Evolutionary conservation across 2,888 invertebrate genomes (phyloP), one percentile per base, ranked within the genome.

Genomic region (Nemurella pictetii): DNA sequence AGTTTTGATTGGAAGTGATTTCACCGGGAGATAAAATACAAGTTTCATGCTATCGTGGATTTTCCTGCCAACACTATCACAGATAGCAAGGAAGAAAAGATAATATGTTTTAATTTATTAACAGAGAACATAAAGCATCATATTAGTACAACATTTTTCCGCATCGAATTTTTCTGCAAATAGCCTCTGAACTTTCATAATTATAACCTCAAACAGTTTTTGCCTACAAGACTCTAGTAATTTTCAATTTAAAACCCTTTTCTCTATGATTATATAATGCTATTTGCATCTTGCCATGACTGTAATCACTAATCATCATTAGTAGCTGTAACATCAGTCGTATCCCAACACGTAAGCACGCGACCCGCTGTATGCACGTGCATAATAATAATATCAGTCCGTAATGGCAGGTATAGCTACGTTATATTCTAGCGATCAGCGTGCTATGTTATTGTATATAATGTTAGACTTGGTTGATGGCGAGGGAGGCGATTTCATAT

Each of bases 201-300:
- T n/a, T n/a, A n/a, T n/a, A n/a, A n/a, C n/a, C n/a, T n/a, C n/a
- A n/a, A n/a, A n/a, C n/a, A n/a, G n/a, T n/a, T n/a, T n/a, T 7
- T 20, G 15, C 20, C 20, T 78, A 20, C 30, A 28, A 78, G 15
- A 29, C 28, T 29, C 1, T 78, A 28, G 9, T 7, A 78, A 78
- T 29, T 78, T 78, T 78, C 78, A 29, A 78, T 78, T 78, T 30
- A 78, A 78, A 78, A 78, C 25, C 78, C 3, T 1, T 78, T 78
- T 1, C 30, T 7, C 78, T 78, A n/a, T 30, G 28, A 30, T 28
- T 78, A 5, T n/a, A 29, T 78, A 12, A 28, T 1, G 5, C 3
- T 20, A 7, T 78, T 30, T 78, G 78, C 29, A 20, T 78, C 28
- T 78, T 78, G 20, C 28, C n/a, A n/a, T n/a, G 26, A 78, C 78